Base-by-base conservation (phyloP, 2,113 vertebrate genomes). In the Semnornis frantzii region DNA sequence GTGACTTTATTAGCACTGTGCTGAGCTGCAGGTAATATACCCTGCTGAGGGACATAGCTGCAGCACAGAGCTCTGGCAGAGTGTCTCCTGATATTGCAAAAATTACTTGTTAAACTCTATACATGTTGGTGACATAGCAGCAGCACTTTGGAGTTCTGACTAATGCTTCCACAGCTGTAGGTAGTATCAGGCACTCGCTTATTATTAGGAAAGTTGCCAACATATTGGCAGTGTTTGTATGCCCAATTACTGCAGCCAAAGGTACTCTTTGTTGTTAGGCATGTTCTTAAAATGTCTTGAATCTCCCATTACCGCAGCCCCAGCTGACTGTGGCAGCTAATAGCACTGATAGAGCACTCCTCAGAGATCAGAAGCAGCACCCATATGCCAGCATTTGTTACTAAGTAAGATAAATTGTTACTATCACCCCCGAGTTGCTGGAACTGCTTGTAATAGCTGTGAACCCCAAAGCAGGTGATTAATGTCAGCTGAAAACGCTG, bases 401-500 rank as follows among this genome's bases (percentile, higher is more conserved):
- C 85, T 92, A 95, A 96, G 85, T 94, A 85, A 91, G 88, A 93
- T 91, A 87, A 93, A 95, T 93, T 78, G 90, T 81, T 88, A 39
- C 54, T 69, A 95, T 70, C 80, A 57, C 34, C 2, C 17, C 85
- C 73, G 76, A 79, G 70, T 95, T 91, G 82, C 90, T 86, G 70
- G 83, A 87, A 34, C 55, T 37, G n/a, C 79, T 69, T 69, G 27
- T 62, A 72, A 55, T 64, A 90, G 73, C 91, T 94, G 82, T 90
- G 89, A 89, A 75, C 92, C 87, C 90, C 71, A 28, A 92, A 96
- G 82, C 5, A 21, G 19, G 66, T 81, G 94, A 88, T 91, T 79
- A 82, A 86, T 27, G 80, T 83, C 62, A 42, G 44, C 66, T 94
- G 9, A 1, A 52, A 90, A 82, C 16, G 0, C 37, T 62, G 30